Evolutionary conservation across 2,888 invertebrate species (phyloP).

Genomic region (Eupsilia transversa): DNA sequence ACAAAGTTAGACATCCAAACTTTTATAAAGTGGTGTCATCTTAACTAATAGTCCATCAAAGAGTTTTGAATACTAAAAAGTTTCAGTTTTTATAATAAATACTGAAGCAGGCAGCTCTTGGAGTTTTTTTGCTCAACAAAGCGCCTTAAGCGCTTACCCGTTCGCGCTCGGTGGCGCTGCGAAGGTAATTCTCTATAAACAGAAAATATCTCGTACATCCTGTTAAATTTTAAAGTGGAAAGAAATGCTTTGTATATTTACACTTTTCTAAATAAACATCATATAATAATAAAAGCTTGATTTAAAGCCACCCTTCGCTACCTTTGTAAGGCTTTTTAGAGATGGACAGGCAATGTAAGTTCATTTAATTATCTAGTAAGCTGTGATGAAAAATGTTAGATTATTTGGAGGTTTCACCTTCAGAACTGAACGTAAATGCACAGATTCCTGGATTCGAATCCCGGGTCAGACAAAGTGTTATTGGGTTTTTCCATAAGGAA

Average conservation of each 20-base stretch:
- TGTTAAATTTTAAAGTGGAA: conserved; percentile 14
- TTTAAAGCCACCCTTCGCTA: neutral
- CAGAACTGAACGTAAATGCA: neutral
- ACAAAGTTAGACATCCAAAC: neutral
- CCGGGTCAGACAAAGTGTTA: too few relatives aligned
- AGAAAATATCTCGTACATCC: conserved; percentile 34
- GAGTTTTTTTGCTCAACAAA: conserved; percentile 31
- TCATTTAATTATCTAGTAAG: neutral
- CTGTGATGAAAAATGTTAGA: too few relatives aligned
- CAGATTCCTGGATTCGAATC: too few relatives aligned
- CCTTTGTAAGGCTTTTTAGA: neutral
- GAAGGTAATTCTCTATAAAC: conserved; percentile 35
- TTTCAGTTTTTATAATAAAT: conserved; percentile 31
- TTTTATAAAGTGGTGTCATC: neutral
- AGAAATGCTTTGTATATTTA: neutral
- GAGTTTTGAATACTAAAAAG: conserved; percentile 15
- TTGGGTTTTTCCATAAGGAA: too few relatives aligned
- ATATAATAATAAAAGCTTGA: too few relatives aligned
- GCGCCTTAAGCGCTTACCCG: conserved; percentile 30
- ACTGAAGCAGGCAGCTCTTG: conserved; percentile 7
- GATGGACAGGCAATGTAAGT: too few relatives aligned
- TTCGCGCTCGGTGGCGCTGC: conserved; percentile 8
- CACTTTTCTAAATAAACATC: too few relatives aligned
- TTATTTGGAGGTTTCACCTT: too few relatives aligned
- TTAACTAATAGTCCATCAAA: neutral